These are phyloP conservation scores for Penaeus japonicus DNA, from an alignment of 1,140 invertebrate genomes.

Conservation along the genomic window DNA sequence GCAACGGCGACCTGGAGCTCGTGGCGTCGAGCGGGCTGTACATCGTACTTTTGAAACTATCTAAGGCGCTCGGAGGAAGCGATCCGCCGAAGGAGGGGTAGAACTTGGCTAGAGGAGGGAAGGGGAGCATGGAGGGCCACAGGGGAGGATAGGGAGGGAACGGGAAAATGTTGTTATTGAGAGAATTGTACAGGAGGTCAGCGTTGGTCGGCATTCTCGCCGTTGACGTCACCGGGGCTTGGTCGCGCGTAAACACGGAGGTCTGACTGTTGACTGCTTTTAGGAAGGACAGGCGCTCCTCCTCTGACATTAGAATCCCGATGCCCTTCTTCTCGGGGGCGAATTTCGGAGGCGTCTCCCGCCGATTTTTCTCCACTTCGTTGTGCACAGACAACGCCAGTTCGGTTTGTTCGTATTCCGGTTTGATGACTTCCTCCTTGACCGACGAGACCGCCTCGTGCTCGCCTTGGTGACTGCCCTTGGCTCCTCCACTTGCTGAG, in stretches of 20 bases:
- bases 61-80: constrained; percentile 6
- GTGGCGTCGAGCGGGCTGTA: constrained; percentile 28
- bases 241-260: constrained; percentile 10
- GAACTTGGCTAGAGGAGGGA: constrained; percentile 52
- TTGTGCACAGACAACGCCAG: neutral
- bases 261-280: constrained; percentile 47
- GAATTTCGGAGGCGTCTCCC: neutral
- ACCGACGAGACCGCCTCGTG: neutral
- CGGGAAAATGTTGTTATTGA: constrained; percentile 56
- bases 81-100: constrained; percentile 46
- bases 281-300: constrained; percentile 51
- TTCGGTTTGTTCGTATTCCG: constrained; percentile 28
- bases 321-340: constrained; percentile 11
- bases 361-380: neutral
- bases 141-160: constrained; percentile 53
- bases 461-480: neutral
- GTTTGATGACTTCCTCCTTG: constrained; percentile 15
- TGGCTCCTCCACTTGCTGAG: neutral
- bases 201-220: constrained; percentile 32
- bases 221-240: neutral
- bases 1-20: neutral
- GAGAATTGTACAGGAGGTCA: constrained; percentile 52
- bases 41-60: constrained; percentile 43
- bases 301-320: constrained; percentile 50
- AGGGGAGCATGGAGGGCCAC: constrained; percentile 57